phyloP scores from a whole-genome alignment of 2,888 invertebrate genomes.

The Cephus pygmeus region DNA sequence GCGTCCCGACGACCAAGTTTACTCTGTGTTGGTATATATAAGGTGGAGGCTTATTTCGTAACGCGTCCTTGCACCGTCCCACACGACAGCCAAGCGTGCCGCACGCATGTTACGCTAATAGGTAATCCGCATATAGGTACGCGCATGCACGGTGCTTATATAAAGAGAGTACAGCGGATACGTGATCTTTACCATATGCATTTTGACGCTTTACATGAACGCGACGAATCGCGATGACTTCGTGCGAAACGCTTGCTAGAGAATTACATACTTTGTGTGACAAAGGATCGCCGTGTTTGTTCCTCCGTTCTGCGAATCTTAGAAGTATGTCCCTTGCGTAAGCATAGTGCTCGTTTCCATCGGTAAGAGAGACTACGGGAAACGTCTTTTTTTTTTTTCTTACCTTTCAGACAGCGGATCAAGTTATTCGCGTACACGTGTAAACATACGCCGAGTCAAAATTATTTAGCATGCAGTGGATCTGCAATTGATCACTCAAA shows the following conservation, averaged over 20 bases:
- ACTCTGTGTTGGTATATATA: background rate
- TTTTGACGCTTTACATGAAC: background rate
- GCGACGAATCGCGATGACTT: background rate
- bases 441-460: background rate
- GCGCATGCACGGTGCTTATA: background rate
- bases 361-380: background rate
- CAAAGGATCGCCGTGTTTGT: slow-evolving; percentile 33
- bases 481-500: background rate
- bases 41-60: slow-evolving; percentile 36
- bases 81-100: slow-evolving; percentile 26
- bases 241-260: background rate
- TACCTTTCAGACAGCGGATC: background rate
- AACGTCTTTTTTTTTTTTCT: background rate
- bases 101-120: slow-evolving; percentile 1
- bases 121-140: background rate
- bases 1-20: background rate
- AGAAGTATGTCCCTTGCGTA: slow-evolving; percentile 6
- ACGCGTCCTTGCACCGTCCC: slow-evolving; percentile 52
- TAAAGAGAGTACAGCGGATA: background rate
- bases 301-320: slow-evolving; percentile 34
- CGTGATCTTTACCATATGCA: background rate
- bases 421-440: background rate
- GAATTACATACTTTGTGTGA: slow-evolving; percentile 17
- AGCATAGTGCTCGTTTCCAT: background rate
- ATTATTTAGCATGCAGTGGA: background rate